Evolutionary conservation across 2,113 vertebrate species (phyloP), one percentile per base, ranked within the genome.

Genomic region (Lepidothrix coronata): DNA sequence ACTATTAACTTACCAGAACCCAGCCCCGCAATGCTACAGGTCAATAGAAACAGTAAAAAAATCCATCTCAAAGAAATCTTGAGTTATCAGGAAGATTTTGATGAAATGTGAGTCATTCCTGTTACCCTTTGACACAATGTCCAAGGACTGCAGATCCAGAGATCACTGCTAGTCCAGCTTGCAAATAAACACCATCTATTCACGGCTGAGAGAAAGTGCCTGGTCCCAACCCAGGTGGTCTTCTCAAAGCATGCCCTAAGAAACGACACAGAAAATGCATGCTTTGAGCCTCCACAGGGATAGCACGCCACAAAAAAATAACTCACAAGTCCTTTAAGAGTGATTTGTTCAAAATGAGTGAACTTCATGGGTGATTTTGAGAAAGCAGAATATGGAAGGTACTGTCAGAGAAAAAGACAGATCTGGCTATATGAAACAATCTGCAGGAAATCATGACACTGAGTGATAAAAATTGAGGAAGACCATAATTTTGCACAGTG

Each of bases 231-330:
- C 48, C 21, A 9, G 10, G 11, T 5, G 19, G 6, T 72, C 46
- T 88, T 72, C 78, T 54, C 41, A 41, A 79, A 76, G 58, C 44
- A 5, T 13, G 12, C 14, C 24, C 67, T 62, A 31, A 23, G 22
- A 84, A 86, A 43, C 18, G 13, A 31, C 14, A 41, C 1, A 35
- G 0, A 1, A 81, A 86, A 22, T 1, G 0, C 16, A 9, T 6
- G 4, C 43, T 83, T 43, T 59, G 63, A 74, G 33, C 28, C 25
- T 74, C 51, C 52, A 30, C 18, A n/a, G 19, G 14, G 39, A 71
- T 6, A 89, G 33, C 9, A 67, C n/a, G 55, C 30, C 44, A 18
- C 2, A 0, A 57, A 30, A 67, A 67, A 95, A 49, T 12, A 88
- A 43, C 21, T 33, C 43, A 81, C 5, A 3, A 46, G 9, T 14